These are phyloP conservation scores for Pseudobourletiella spinata DNA, from an alignment of 1,140 invertebrate species.

Conservation along the genomic window DNA sequence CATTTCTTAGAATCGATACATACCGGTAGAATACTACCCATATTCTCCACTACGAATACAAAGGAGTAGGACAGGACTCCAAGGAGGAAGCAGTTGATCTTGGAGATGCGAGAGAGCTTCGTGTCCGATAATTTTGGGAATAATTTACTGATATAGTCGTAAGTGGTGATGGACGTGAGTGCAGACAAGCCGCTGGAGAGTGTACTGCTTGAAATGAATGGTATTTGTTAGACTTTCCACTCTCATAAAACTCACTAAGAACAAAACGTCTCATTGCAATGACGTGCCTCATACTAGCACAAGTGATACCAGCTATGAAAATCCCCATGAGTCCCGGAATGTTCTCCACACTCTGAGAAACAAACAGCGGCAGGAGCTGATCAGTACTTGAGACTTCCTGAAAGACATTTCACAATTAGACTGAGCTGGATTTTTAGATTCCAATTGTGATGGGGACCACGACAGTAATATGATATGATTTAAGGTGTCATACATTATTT, in stretches of 20 bases:
- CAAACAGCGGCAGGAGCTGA: constrained; percentile 45
- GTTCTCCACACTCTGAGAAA: constrained; percentile 44
- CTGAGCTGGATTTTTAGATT: neutral
- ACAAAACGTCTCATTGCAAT: neutral
- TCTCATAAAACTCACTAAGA: neutral
- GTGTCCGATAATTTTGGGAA: constrained; percentile 23
- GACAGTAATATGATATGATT: neutral
- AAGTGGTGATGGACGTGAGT: constrained; percentile 28
- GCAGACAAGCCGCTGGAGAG: constrained; percentile 30
- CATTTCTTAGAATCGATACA: neutral
- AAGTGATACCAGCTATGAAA: constrained; percentile 22
- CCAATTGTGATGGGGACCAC: neutral
- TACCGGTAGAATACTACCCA: constrained; percentile 31
- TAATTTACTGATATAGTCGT: constrained; percentile 30
- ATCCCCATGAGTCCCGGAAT: constrained; percentile 38
- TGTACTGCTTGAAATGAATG: constrained; percentile 8
- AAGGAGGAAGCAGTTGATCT: constrained; percentile 21
- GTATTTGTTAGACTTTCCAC: neutral
- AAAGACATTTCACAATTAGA: neutral
- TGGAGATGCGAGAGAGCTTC: constrained; percentile 26
- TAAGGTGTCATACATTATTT: constrained; percentile 36
- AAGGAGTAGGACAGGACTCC: constrained; percentile 30
- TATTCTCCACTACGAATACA: constrained; percentile 31
- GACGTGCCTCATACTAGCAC: constrained; percentile 23
- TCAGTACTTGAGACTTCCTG: constrained; percentile 40